Base-by-base conservation (phyloP, 1,140 invertebrate species). In the Drosophila seguyi region DNA sequence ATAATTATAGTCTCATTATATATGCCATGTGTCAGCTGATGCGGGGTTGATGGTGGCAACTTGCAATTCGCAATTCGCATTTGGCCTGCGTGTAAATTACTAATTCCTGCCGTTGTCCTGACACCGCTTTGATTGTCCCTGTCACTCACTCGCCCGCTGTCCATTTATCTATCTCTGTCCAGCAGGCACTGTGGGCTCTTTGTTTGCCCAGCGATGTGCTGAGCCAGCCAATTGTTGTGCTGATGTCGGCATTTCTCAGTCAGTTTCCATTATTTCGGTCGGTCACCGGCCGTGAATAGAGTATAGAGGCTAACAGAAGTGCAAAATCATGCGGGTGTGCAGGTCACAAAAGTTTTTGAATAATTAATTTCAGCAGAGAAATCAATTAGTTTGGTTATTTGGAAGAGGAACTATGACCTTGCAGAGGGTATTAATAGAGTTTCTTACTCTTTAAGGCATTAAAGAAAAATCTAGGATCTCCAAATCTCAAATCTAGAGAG, bases 81-180 rank as follows among this genome's bases (percentile, higher is more conserved):
- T 61, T 60, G 66, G 68, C 53, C 75, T 50, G 66, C 71, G 83
- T 88, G 80, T 81, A 88, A 88, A 88, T 88, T 88, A 81, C 60
- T 88, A 88, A 88, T 88, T 90, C 63, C 65, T 52, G 58, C 61
- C 74, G 79, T 88, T 69, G 59, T 56, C 39, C 59, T 65, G 47
- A 47, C 76, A 44, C 79, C 61, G 50, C 58, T 84, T 62, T 76
- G 72, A 85, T 84, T 80, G 66, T 41, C 60, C 27, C 36, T 66
- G 60, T 58, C 65, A 22, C 42, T 58, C 50, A n/a, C 65, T 5
- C 48, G 20, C 25, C 22, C 22, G 42, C 47, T n/a, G n/a, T 48
- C 41, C 22, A 39, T 18, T 42, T 56, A 7, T 57, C 45, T 56
- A 42, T 59, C 45, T 48, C 44, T 45, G 13, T 61, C 67, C 31